phyloP scores from a whole-genome alignment of 2,888 invertebrate species.

The Mystacides longicornis region DNA sequence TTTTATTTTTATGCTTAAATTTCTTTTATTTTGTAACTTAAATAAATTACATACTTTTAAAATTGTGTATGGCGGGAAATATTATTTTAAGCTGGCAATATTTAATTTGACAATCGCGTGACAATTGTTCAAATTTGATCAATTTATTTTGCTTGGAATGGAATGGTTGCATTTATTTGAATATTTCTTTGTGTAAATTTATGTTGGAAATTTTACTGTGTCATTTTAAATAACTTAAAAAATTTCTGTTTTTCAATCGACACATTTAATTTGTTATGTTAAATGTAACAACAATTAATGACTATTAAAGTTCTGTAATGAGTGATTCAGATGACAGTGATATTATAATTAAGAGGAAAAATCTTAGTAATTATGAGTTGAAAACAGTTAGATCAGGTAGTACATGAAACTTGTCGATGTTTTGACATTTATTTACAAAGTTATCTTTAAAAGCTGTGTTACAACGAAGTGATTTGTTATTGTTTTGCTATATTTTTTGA shows the following conservation, averaged over 20 bases:
- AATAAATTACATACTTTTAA: neutral
- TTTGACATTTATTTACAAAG: no score
- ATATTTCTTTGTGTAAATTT: neutral
- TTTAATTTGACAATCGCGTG: neutral
- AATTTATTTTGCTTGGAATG: constrained; percentile 1
- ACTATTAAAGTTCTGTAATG: neutral
- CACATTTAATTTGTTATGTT: neutral
- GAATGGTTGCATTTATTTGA: neutral
- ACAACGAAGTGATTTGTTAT: no score
- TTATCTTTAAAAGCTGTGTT: no score
- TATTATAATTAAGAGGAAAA: neutral
- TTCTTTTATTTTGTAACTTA: no score
- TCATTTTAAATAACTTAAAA: neutral
- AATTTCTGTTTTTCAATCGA: neutral
- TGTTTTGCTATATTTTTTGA: no score
- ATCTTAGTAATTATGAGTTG: neutral
- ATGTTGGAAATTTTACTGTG: neutral
- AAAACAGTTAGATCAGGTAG: neutral
- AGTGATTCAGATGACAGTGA: neutral
- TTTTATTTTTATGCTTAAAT: no score
- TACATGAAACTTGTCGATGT: no score
- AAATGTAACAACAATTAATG: neutral
- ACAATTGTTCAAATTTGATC: neutral
- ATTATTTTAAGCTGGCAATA: neutral
- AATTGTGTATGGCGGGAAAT: neutral